A percentile compares a stretch with the other conserved stretches of the same genome.
Evolutionary conservation across 2,113 vertebrate genomes (phyloP).

Genomic region (Aegithalos caudatus): DNA sequence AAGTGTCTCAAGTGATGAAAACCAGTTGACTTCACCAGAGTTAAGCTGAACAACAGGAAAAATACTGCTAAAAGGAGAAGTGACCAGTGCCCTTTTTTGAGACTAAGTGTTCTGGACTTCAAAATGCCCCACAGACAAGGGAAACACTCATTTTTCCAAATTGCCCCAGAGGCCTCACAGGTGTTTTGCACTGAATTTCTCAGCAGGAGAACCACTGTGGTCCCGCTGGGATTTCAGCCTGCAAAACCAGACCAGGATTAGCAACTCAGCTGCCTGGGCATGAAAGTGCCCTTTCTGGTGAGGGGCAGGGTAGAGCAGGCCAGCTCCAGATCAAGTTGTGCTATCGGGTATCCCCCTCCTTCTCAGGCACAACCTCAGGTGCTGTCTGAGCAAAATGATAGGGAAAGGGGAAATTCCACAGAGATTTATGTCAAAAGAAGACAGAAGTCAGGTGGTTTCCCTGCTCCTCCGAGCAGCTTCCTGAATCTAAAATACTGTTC

Average conservation of each 20-base stretch:
- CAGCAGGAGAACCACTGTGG: not conserved
- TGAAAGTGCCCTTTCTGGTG: not conserved
- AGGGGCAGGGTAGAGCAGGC: not conserved
- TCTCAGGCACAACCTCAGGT: not conserved
- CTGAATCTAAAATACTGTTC: not conserved
- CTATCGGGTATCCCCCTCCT: not conserved
- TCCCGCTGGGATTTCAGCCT: not conserved
- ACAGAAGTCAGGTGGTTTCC: not conserved
- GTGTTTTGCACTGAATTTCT: not conserved
- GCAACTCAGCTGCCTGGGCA: not conserved
- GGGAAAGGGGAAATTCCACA: not conserved
- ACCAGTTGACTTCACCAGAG: not conserved
- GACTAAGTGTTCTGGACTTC: not conserved
- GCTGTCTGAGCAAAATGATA: not conserved
- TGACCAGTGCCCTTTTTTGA: not conserved
- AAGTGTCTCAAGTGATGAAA: not conserved
- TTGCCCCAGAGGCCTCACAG: not conserved
- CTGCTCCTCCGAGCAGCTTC: not conserved
- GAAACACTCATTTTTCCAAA: not conserved
- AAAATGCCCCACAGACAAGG: not conserved
- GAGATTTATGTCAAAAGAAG: not conserved
- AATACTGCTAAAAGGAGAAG: not conserved
- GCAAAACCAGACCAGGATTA: not conserved
- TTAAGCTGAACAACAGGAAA: not conserved
- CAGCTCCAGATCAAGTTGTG: not conserved